phyloP scores from a whole-genome alignment of 2,113 vertebrate genomes.

The Phalacrocorax carbo region DNA sequence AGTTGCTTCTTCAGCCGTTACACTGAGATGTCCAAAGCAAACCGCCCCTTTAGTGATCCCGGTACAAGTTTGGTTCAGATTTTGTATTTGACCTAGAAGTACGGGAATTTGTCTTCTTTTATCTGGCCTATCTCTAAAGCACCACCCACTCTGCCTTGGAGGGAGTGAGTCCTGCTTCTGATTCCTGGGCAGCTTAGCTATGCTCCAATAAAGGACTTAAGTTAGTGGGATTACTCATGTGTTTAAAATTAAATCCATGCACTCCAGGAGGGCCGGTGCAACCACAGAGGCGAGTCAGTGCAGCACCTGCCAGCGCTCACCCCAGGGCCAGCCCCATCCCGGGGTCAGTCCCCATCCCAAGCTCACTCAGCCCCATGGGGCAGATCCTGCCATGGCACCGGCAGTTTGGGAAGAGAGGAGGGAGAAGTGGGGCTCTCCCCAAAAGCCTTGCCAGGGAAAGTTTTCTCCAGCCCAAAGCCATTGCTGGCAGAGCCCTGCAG shows the following conservation, averaged over 20 bases:
- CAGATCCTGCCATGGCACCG: neutral
- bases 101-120: neutral
- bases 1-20: neutral
- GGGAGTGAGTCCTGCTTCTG: neutral
- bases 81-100: neutral
- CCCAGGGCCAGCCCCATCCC: neutral
- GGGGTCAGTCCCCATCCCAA: too few relatives aligned
- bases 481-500: neutral
- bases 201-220: conserved; percentile 25
- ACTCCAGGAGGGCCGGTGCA: neutral
- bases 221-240: conserved; percentile 20
- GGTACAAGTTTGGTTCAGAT: neutral
- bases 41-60: neutral
- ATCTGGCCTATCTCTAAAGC: neutral
- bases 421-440: neutral
- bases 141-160: neutral
- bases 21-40: neutral
- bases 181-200: neutral
- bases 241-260: neutral
- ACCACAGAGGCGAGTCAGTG: neutral
- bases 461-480: neutral
- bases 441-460: neutral
- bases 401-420: neutral
- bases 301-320: neutral
- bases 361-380: neutral